Percentiles rank a stretch among this genome's conserved stretches.
Evolutionary conservation across 2,888 invertebrate species (phyloP).

Genomic region (Abrostola tripartita): DNA sequence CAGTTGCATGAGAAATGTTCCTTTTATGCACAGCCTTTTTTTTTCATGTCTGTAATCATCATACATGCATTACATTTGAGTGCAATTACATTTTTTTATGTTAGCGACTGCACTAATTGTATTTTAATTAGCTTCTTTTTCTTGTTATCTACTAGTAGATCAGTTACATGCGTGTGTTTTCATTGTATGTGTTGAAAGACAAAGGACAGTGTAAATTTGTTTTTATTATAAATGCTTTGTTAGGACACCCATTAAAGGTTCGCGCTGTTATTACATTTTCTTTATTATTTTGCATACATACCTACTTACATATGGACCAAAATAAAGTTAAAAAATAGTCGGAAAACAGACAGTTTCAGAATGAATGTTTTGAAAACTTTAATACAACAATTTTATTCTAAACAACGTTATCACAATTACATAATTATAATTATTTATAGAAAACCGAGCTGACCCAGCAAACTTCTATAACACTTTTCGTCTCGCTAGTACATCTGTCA

Average conservation of each 20-base stretch:
- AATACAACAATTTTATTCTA: too few relatives aligned
- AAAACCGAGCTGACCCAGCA: too few relatives aligned
- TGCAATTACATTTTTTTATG: slow-evolving; percentile 23
- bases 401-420: too few relatives aligned
- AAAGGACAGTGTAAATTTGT: neutral
- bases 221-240: neutral
- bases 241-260: too few relatives aligned
- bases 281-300: too few relatives aligned
- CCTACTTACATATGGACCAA: too few relatives aligned
- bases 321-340: too few relatives aligned
- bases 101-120: slow-evolving; percentile 21
- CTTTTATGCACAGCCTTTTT: neutral
- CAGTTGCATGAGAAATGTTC: slow-evolving; percentile 5
- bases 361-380: too few relatives aligned
- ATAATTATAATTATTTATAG: too few relatives aligned
- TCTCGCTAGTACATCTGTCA: slow-evolving; percentile 75
- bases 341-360: too few relatives aligned
- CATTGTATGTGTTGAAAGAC: neutral
- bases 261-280: too few relatives aligned
- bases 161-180: slow-evolving; percentile 5
- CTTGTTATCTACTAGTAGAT: slow-evolving; percentile 23
- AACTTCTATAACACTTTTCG: too few relatives aligned
- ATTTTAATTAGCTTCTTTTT: slow-evolving; percentile 37
- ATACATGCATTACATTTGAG: slow-evolving; percentile 26
- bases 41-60: slow-evolving; percentile 21